Base-by-base conservation (phyloP, 2,113 vertebrate genomes). In the Oenanthe oenanthe region DNA sequence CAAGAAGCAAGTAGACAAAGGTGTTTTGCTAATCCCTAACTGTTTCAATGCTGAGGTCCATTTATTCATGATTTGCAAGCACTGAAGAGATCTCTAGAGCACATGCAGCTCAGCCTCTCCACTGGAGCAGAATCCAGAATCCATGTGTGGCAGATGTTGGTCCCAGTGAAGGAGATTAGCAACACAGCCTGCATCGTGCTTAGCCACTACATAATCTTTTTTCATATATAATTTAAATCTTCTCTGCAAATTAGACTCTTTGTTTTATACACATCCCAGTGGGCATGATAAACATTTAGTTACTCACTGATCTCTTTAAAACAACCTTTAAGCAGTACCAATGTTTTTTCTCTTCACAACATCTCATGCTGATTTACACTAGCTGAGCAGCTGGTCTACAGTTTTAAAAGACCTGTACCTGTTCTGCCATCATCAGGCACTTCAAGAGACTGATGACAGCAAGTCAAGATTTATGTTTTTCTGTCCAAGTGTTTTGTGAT, bases 241-340 rank as follows among this genome's bases (percentile, higher is more conserved):
- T 89, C 43, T 87, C 70, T 77, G 18, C 12, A 92, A 63, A 75
- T 42, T 74, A 71, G 51, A 62, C 38, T 92, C 22, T 22, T 61
- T 61, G n/a, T 60, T 94, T 84, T 50, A 77, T 38, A 71, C 10
- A 24, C 43, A 85, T 78, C 57, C 85, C 73, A 93, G 43, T 56
- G 77, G 43, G 13, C 62, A 71, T 5, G 12, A 60, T 87, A 84
- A 89, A 92, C 38, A 67, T 62, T 51, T 40, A 62, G 57, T 78
- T 91, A 74, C 43, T 95, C 53, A 14, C 50, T 53, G 67, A 83
- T 80, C 32, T 89, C 76, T 93, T 89, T 53, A 67, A 89, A 95
- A 67, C 51, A 93, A 31, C n/a, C n/a, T 93, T 85, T 87, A 93
- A 75, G 61, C 36, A 67, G 12, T 48, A 95, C 13, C 34, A 50